Percentiles rank a stretch among this genome's conserved stretches.
These are phyloP conservation scores for Argynnis bischoffii DNA, from an alignment of 2,888 invertebrate genomes.

Conservation along the genomic window DNA sequence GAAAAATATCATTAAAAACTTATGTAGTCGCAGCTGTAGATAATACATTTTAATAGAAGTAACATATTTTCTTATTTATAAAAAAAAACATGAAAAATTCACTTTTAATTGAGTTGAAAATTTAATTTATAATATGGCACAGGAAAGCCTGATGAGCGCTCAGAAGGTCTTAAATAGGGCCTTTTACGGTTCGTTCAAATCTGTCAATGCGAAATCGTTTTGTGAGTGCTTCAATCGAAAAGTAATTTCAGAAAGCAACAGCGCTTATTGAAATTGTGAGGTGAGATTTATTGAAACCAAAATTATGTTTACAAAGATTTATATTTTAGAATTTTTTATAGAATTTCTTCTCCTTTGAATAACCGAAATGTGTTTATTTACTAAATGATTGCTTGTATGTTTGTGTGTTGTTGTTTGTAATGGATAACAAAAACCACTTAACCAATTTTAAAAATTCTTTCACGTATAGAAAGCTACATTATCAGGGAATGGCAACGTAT, in stretches of 20 bases:
- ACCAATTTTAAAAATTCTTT: too few relatives aligned
- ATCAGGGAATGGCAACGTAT: too few relatives aligned
- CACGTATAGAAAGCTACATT: too few relatives aligned
- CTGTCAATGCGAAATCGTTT: conserved; percentile 16
- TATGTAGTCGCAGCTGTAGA: too few relatives aligned
- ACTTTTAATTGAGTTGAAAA: neutral
- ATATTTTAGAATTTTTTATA: neutral
- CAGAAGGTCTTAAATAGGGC: conserved; percentile 12
- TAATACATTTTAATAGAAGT: neutral
- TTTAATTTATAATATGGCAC: conserved; percentile 2
- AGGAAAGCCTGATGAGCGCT: conserved; percentile 4
- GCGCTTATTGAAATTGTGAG: conserved; percentile 11
- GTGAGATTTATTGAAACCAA: conserved; percentile 3
- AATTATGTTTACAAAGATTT: neutral
- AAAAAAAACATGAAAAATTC: neutral
- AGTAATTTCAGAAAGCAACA: conserved; percentile 15
- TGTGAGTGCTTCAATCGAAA: conserved; percentile 16
- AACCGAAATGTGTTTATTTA: neutral
- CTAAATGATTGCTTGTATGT: too few relatives aligned
- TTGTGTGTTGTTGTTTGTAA: too few relatives aligned
- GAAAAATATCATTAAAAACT: too few relatives aligned
- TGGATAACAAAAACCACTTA: too few relatives aligned
- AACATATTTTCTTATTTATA: neutral
- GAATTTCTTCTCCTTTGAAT: neutral
- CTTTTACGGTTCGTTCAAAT: conserved; percentile 13